phyloP scores from a whole-genome alignment of 2,113 vertebrate genomes.

The Spizaetus ornatus region DNA sequence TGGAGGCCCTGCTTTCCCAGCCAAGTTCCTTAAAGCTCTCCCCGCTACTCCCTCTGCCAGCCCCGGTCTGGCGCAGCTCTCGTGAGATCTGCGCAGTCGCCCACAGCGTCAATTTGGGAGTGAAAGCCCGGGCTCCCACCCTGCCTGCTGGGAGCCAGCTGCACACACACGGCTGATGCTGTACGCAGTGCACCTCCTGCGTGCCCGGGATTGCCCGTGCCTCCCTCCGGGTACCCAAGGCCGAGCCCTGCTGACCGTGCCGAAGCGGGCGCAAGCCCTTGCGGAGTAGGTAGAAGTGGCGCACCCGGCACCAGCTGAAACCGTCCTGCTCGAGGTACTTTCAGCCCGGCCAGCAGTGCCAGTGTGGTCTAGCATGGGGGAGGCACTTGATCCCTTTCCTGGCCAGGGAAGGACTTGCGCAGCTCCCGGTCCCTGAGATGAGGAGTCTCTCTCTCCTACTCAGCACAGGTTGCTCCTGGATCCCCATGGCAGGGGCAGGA shows the following conservation, averaged over 20 bases:
- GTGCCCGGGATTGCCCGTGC: not conserved
- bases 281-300: not conserved
- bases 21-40: not conserved
- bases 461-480: not conserved
- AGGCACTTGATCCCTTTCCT: not conserved
- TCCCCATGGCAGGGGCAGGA: not conserved
- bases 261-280: not conserved
- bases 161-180: not conserved
- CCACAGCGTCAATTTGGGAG: fast-evolving
- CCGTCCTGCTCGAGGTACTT: not conserved
- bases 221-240: not conserved
- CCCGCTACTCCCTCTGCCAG: not conserved
- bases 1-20: not conserved
- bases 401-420: not conserved
- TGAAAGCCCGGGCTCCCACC: not conserved
- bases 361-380: not conserved
- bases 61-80: not conserved
- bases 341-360: not conserved
- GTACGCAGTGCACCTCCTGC: not conserved
- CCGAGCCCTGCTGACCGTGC: not conserved
- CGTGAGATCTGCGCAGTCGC: fast-evolving
- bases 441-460: not conserved
- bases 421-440: too few relatives aligned
- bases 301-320: fast-evolving
- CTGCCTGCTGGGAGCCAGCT: not conserved